Evolutionary conservation across 2,888 invertebrate species (phyloP).

Genomic region (Lasioglossum lativentre): DNA sequence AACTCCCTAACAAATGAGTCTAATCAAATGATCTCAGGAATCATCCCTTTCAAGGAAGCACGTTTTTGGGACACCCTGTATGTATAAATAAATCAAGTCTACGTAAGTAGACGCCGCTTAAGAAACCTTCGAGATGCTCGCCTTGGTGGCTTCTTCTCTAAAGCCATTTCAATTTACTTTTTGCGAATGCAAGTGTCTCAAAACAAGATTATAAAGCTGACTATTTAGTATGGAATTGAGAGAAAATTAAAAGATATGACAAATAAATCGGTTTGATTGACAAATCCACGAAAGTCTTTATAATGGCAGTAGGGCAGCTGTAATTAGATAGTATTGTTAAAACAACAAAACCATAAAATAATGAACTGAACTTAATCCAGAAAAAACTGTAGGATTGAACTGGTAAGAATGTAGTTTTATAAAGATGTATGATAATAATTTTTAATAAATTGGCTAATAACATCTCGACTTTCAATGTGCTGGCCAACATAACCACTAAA

Average conservation of each 20-base stretch:
- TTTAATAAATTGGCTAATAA: too few relatives aligned
- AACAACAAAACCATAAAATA: too few relatives aligned
- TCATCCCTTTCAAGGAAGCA: neutral
- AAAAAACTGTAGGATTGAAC: too few relatives aligned
- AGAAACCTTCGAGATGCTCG: slow-evolving; percentile 24
- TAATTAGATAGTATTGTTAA: too few relatives aligned
- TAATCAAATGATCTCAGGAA: neutral
- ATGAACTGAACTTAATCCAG: too few relatives aligned
- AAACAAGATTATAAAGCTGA: neutral
- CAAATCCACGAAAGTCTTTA: neutral
- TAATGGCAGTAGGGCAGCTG: too few relatives aligned
- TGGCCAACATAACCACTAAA: too few relatives aligned
- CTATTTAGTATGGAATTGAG: neutral
- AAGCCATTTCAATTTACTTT: slow-evolving; percentile 9
- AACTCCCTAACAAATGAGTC: neutral
- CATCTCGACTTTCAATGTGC: too few relatives aligned
- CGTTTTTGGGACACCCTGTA: neutral
- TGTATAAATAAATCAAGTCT: slow-evolving; percentile 20
- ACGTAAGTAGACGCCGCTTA: slow-evolving; percentile 11
- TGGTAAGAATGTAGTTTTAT: too few relatives aligned
- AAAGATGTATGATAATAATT: too few relatives aligned
- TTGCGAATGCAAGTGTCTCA: neutral
- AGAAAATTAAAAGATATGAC: neutral
- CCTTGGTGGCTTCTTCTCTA: neutral
- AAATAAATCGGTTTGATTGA: neutral